Conservation (phyloP, 2,113 vertebrate genomes). For the Dunckerocampus dactyliophorus region DNA sequence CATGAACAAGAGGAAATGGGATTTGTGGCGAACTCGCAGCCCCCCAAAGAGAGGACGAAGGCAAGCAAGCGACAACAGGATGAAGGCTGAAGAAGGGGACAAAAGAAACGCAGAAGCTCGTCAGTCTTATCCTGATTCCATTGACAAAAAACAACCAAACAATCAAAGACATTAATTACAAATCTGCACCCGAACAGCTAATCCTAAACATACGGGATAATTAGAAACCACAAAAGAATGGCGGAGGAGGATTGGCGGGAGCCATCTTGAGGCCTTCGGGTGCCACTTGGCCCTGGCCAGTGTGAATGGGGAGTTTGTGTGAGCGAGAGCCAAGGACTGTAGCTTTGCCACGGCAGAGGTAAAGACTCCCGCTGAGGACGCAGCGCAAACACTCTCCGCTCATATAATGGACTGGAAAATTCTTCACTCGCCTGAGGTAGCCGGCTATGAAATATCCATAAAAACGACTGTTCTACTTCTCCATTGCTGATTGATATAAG, state of each 20-base stretch:
- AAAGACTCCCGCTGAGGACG: conserved; percentile 37
- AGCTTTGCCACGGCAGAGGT: conserved; percentile 33
- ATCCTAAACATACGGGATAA: conserved; percentile 43
- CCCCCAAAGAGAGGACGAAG: conserved; percentile 34
- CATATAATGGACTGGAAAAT: conserved; percentile 38
- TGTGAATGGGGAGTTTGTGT: conserved; percentile 31
- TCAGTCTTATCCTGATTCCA: conserved; percentile 40
- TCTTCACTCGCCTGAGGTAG: conserved; percentile 22
- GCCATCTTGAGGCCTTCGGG: conserved; percentile 36
- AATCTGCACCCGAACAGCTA: conserved; percentile 46
- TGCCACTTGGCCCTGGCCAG: conserved; percentile 15
- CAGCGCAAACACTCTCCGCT: conserved; percentile 29
- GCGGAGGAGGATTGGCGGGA: conserved; percentile 23
- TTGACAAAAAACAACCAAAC: conserved; percentile 25
- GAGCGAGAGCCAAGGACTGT: conserved; percentile 20
- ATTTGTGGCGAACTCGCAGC: conserved; percentile 52
- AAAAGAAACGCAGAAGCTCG: conserved; percentile 30
- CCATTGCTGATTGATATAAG: conserved; percentile 29
- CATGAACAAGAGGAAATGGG: conserved; percentile 57
- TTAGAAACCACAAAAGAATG: conserved; percentile 21
- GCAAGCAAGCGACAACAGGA: conserved; percentile 40
- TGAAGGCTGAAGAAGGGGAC: conserved; percentile 41
- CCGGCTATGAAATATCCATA: conserved; percentile 18
- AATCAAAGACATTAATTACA: conserved; percentile 49
- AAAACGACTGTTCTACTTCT: conserved; percentile 26